Base-by-base conservation (phyloP, 2,113 vertebrate genomes). In the Archocentrus centrarchus region DNA sequence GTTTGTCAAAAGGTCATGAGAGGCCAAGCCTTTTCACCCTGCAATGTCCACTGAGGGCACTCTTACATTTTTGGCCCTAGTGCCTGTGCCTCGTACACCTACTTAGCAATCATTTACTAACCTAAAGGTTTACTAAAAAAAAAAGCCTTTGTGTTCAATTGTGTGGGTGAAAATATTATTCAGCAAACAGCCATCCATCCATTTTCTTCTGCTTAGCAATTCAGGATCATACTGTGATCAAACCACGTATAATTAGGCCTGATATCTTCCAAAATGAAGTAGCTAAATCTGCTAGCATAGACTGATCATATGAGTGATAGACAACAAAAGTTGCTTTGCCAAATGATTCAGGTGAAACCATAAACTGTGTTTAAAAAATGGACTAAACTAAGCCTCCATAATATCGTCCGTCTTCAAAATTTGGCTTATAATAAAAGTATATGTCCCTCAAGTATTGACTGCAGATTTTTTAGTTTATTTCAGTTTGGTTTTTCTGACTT, bases 381-480 rank as follows among this genome's bases (percentile, higher is more conserved):
- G 11, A 8, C 35, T 37, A 37, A 37, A 44, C 41, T 44, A 11
- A 44, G 41, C 41, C 41, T 11, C 41, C 41, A 4, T 44, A 11
- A 44, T 3, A 44, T 13, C 11, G 14, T 44, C 11, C 41, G 6
- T 53, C 6, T 53, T 53, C 24, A 70, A 11, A 50, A 30, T 30
- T 2, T 20, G 24, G 3, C 24, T 70, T 50, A 0, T 30, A 0
- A 20, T 50, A 7, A 9, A 70, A 50, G 10, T 68, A 7, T 5
- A 44, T 50, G 18, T 47, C 3, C 63, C 63, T 47, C 64, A 27
- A 30, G 41, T 30, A 50, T 68, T 18, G 5, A 68, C 22, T 27
- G 22, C 7, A 9, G 6, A 66, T 24, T 24, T 44, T 15, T 57
- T 3, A 11, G 3, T 47, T 47, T 5, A 14, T 47, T 47, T 47